A percentile compares a stretch with the other conserved stretches of the same genome.
These are phyloP conservation scores for Coelogynopora nodosa DNA, from an alignment of 2,888 invertebrate genomes.

Conservation along the genomic window DNA sequence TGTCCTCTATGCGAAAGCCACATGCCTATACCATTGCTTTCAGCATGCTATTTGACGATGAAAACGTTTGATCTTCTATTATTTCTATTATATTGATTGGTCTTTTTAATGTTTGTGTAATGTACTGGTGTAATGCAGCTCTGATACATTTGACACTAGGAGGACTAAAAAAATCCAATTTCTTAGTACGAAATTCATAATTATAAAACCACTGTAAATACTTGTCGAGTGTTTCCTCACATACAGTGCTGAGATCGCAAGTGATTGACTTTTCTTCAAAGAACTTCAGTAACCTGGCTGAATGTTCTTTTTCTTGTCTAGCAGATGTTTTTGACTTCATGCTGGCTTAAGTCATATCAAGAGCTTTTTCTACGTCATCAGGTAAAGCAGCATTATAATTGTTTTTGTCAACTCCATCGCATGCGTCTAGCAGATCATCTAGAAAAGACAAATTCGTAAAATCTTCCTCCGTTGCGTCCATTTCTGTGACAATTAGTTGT, in stretches of 20 bases:
- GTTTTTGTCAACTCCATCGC: slow-evolving; percentile 7
- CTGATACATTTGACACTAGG: slow-evolving; percentile 26
- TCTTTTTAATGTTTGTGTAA: slow-evolving; percentile 13
- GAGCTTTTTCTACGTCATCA: slow-evolving; percentile 10
- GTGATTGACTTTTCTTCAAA: too few relatives aligned
- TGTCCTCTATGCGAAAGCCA: too few relatives aligned
- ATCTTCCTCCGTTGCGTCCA: not conserved
- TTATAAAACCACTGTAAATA: too few relatives aligned
- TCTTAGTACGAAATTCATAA: too few relatives aligned
- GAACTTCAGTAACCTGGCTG: too few relatives aligned
- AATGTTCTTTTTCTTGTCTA: not conserved
- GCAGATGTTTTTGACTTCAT: not conserved
- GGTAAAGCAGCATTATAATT: slow-evolving; percentile 3
- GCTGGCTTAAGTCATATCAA: not conserved
- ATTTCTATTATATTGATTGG: slow-evolving; percentile 21
- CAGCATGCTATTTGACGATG: too few relatives aligned
- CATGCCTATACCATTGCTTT: too few relatives aligned
- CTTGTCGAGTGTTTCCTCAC: too few relatives aligned
- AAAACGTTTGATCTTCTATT: too few relatives aligned
- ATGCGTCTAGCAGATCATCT: not conserved
- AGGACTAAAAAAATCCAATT: too few relatives aligned
- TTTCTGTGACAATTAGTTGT: not conserved
- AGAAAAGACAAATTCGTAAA: not conserved
- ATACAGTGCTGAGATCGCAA: too few relatives aligned
- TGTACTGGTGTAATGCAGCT: slow-evolving; percentile 25